Evolutionary conservation across 2,888 invertebrate species (phyloP).

Genomic region (Himalopsyche kuldschensis): DNA sequence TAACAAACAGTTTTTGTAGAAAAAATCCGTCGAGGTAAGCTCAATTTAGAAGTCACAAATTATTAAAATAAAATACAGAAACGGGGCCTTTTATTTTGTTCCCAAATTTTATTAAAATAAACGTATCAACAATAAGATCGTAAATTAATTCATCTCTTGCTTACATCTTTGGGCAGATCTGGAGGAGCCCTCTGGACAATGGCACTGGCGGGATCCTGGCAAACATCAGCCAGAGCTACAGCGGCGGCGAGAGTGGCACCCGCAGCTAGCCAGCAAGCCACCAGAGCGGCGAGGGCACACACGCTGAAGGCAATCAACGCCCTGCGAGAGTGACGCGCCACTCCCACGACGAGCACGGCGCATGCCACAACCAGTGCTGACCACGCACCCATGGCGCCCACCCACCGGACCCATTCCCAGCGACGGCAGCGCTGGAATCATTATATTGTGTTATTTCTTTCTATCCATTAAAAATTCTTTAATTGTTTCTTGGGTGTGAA

Average conservation of each 20-base stretch:
- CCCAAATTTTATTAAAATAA: background rate
- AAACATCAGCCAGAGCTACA: constrained; percentile 84
- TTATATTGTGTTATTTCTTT: background rate
- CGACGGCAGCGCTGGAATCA: constrained; percentile 66
- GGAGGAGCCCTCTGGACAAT: constrained; percentile 67
- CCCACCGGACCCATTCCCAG: constrained; percentile 81
- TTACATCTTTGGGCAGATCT: constrained; percentile 60
- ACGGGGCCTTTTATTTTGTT: too few species aligned
- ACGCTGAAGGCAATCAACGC: constrained; percentile 89
- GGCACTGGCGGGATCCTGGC: constrained; percentile 82
- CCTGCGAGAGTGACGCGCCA: constrained; percentile 85
- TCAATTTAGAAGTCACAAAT: too few species aligned
- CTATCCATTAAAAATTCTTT: too few species aligned
- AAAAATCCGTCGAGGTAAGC: too few species aligned
- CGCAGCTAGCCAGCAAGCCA: constrained; percentile 81
- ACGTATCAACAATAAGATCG: background rate
- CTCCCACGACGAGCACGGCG: constrained; percentile 86
- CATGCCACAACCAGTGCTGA: constrained; percentile 84
- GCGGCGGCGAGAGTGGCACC: constrained; percentile 83
- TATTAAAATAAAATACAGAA: too few species aligned
- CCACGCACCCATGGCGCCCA: constrained; percentile 85
- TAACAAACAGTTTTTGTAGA: too few species aligned
- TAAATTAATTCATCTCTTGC: background rate
- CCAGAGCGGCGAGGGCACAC: constrained; percentile 74
- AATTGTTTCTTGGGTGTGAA: too few species aligned